Evolutionary conservation across 2,797 vertebrate species (phyloP).

Genomic region (Tiaroga cobitis): DNA sequence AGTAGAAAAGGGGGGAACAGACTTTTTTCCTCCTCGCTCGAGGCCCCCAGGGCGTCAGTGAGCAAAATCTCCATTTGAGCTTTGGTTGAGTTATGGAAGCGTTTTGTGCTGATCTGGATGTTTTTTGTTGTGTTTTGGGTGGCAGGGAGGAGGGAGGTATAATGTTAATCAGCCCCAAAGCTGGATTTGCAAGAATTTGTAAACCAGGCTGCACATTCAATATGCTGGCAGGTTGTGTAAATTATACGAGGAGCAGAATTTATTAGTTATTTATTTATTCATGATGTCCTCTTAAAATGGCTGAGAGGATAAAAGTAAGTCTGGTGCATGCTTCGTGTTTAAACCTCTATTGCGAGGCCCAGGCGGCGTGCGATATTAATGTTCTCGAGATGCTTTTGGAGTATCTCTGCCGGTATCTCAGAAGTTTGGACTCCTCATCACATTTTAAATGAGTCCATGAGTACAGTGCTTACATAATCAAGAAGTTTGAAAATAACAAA

Average conservation of each 20-base stretch:
- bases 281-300: constrained; percentile 55
- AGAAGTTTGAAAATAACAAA: not conserved
- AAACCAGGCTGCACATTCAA: constrained; percentile 50
- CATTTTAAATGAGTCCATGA: constrained; percentile 31
- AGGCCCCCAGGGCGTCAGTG: constrained; percentile 5
- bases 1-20: not conserved
- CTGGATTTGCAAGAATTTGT: constrained; percentile 49
- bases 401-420: constrained; percentile 1
- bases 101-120: constrained; percentile 52
- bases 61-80: constrained; percentile 16
- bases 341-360: constrained; percentile 20
- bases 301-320: constrained; percentile 51
- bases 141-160: constrained; percentile 29
- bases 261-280: constrained; percentile 75
- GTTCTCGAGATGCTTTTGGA: constrained; percentile 41
- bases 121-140: constrained; percentile 35
- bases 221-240: constrained; percentile 56
- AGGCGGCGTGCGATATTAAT: constrained; percentile 28
- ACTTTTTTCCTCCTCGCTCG: not conserved
- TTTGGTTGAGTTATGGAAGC: constrained; percentile 37
- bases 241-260: constrained; percentile 66
- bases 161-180: constrained; percentile 49
- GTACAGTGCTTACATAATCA: constrained; percentile 20
- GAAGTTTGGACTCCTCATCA: constrained; percentile 25
- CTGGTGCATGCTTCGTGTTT: constrained; percentile 46